Evolutionary conservation across 2,888 invertebrate species (phyloP), one percentile per base, ranked within the genome.

Genomic region (Portevinia maculata): DNA sequence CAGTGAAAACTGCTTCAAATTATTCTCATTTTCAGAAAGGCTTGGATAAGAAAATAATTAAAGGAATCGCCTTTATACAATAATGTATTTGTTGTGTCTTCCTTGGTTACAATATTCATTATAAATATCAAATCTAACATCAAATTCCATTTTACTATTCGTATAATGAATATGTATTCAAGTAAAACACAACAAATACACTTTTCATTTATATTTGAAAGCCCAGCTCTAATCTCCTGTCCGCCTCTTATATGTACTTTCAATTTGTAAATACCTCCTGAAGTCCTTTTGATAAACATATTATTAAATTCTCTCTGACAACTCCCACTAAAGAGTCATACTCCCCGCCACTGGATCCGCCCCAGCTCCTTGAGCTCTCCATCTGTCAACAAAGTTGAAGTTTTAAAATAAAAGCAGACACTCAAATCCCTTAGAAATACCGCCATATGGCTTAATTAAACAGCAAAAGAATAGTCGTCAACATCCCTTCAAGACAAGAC

Each of bases 221-320:
- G 21, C 57, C 48, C 37, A n/a, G 24, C 28, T n/a, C 48, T 24
- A n/a, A n/a, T n/a, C n/a, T 30, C 39, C 62, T 53, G 46, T 19
- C 28, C 62, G 48, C 53, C 28, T 15, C 19, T n/a, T 24, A 52
- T 53, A 48, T 46, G 39, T 28, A 30, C 64, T 73, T 79, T 48
- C 53, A 79, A 67, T 74, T 67, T 48, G 60, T 55, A 24, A 13
- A 7, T 39, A 28, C 46, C n/a, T n/a, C n/a, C n/a, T 21, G n/a
- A 65, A 73, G 78, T 78, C 83, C 78, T 73, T 78, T 71, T 65
- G 67, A 83, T 48, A 71, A 78, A 78, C 78, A 67, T 83, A 65
- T 78, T 71, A 71, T 67, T 73, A 73, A 78, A 83, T 83, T 73
- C 71, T 52, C 71, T 67, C 65, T 71, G 67, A 78, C 71, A 78